Percentiles rank a stretch among this genome's conserved stretches.
Conservation (phyloP, 2,888 invertebrate genomes). For the Acholoe squamosa region DNA sequence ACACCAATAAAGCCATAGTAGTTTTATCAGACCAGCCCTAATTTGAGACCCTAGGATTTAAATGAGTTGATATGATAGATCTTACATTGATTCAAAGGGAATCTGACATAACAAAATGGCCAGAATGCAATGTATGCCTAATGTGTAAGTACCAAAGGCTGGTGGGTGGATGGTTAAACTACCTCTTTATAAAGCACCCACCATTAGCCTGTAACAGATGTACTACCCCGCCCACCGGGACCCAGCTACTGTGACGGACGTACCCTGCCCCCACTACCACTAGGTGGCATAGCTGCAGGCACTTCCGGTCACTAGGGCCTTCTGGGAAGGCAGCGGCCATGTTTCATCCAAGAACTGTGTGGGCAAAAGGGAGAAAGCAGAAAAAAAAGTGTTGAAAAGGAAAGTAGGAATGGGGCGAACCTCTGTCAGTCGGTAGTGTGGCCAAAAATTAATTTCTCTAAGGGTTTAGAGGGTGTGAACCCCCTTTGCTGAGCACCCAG, state of each 20-base stretch:
- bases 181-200: no score
- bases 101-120: no score
- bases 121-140: no score
- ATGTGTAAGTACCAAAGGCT: no score
- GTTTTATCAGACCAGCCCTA: no score
- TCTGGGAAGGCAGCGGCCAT: background rate
- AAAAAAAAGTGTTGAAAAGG: background rate
- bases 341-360: background rate
- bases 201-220: background rate
- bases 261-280: background rate
- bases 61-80: no score
- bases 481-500: background rate
- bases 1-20: no score
- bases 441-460: conserved; percentile 27
- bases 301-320: conserved; percentile 35
- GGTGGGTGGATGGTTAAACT: no score
- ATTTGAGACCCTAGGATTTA: no score
- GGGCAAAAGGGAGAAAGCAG: background rate
- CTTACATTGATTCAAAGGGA: no score
- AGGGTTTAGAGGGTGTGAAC: background rate
- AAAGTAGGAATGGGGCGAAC: background rate
- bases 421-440: background rate
- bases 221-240: background rate
- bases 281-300: background rate
- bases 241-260: background rate